phyloP scores from a whole-genome alignment of 2,113 vertebrate genomes.

The Cynocephalus volans region DNA sequence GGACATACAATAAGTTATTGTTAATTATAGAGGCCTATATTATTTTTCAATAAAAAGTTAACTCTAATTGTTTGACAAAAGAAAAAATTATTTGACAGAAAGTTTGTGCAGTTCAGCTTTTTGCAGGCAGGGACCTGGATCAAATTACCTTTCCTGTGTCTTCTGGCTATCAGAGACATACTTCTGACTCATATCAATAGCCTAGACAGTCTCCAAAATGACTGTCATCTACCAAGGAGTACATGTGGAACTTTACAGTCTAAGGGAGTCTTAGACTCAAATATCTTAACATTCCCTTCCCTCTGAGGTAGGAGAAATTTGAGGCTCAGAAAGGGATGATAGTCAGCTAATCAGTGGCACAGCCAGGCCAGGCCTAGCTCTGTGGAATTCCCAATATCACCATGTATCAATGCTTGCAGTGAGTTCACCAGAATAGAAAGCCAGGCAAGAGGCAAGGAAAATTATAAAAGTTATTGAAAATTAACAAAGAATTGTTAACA shows the following conservation, averaged over 20 bases:
- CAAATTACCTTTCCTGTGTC: neutral
- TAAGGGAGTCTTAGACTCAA: neutral
- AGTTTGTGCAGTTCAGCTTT: neutral
- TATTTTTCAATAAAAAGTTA: constrained; percentile 23
- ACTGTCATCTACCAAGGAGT: neutral
- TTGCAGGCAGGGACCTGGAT: neutral
- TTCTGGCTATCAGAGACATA: neutral
- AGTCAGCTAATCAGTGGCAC: neutral
- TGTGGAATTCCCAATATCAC: neutral
- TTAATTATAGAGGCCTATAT: neutral
- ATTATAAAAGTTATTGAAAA: neutral
- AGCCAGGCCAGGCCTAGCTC: neutral
- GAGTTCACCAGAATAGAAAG: neutral
- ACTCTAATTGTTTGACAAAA: neutral
- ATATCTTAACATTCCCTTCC: neutral
- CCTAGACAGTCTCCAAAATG: constrained; percentile 21
- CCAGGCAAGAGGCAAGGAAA: neutral
- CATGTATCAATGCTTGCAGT: accelerated
- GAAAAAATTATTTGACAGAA: neutral
- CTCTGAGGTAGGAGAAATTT: neutral
- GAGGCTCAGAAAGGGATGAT: neutral
- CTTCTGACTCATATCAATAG: neutral
- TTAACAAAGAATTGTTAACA: too few species aligned
- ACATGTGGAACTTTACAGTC: neutral
- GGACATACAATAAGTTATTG: too few species aligned